Evolutionary conservation across 2,797 vertebrate genomes (phyloP).

Genomic region (Enteromius treurensis): DNA sequence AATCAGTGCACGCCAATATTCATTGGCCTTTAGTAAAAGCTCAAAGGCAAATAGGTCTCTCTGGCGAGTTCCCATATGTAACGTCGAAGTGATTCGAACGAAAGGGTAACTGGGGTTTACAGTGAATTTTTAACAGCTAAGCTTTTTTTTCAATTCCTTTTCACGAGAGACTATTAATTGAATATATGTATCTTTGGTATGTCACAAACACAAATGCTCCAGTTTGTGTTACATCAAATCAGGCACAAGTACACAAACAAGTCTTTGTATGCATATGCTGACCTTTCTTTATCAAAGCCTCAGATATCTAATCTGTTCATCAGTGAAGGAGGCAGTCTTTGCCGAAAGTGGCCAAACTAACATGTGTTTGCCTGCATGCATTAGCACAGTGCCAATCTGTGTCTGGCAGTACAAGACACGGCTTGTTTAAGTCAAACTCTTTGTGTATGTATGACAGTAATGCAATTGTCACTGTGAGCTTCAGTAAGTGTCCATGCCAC

Average conservation of each 20-base stretch:
- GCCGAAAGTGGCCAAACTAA: not conserved
- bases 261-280: not conserved
- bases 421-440: slow-evolving; percentile 1
- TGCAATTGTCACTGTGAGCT: not conserved
- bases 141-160: too few relatives aligned
- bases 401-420: not conserved
- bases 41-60: too few relatives aligned
- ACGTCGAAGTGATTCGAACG: too few relatives aligned
- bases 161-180: too few relatives aligned
- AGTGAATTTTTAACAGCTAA: too few relatives aligned
- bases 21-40: too few relatives aligned
- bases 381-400: not conserved
- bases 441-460: not conserved
- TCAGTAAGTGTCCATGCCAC: not conserved
- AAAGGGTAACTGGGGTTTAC: too few relatives aligned
- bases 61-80: too few relatives aligned
- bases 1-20: too few relatives aligned
- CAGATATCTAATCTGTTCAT: slow-evolving; percentile 11
- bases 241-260: not conserved
- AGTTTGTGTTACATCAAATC: not conserved
- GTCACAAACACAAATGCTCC: not conserved
- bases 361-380: not conserved
- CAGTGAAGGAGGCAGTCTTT: slow-evolving; percentile 2
- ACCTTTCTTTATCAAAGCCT: not conserved
- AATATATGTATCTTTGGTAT: not conserved